Percentiles rank a stretch among this genome's conserved stretches.
Conservation (phyloP, 37 sponge, comb jelly and placozoan genomes). For the Agelas oroides region DNA sequence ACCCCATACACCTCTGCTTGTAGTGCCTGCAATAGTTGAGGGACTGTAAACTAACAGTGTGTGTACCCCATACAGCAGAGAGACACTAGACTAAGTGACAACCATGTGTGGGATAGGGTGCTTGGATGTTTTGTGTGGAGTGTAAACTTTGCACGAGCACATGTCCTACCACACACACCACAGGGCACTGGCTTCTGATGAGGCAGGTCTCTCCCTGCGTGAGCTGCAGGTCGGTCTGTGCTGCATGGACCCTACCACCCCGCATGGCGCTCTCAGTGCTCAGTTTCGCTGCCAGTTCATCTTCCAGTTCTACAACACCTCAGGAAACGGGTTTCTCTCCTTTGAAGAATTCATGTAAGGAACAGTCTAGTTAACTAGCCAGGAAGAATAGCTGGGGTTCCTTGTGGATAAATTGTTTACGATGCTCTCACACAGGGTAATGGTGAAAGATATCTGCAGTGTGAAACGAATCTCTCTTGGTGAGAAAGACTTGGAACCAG, state of each 20-base stretch:
- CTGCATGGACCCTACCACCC: slow-evolving; percentile 87
- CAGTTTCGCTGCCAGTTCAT: slow-evolving; percentile 91
- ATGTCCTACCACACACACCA: too few relatives aligned
- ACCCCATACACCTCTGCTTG: slow-evolving; percentile 2
- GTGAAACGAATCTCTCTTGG: slow-evolving; percentile 15
- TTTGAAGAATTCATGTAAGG: slow-evolving; percentile 75
- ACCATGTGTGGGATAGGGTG: too few relatives aligned
- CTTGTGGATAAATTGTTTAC: not conserved
- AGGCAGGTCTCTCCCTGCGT: slow-evolving; percentile 16
- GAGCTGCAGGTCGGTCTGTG: slow-evolving; percentile 78
- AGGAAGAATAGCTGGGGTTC: slow-evolving; percentile 11
- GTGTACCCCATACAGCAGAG: too few relatives aligned
- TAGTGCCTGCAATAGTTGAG: slow-evolving; percentile 61
- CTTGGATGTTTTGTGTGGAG: too few relatives aligned
- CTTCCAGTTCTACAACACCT: slow-evolving; percentile 83
- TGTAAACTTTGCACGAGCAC: too few relatives aligned
- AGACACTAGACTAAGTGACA: too few relatives aligned
- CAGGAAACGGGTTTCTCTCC: slow-evolving; percentile 45
- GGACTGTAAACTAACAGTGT: not conserved
- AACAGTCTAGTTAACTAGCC: not conserved
- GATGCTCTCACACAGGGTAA: slow-evolving; percentile 15
- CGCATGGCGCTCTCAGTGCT: slow-evolving; percentile 83
- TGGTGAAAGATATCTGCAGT: slow-evolving; percentile 47
- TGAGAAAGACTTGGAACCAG: slow-evolving; percentile 25
- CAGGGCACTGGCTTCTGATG: too few relatives aligned